These are phyloP conservation scores for Catharus minimus DNA, from an alignment of 2,113 vertebrate genomes.

Conservation along the genomic window DNA sequence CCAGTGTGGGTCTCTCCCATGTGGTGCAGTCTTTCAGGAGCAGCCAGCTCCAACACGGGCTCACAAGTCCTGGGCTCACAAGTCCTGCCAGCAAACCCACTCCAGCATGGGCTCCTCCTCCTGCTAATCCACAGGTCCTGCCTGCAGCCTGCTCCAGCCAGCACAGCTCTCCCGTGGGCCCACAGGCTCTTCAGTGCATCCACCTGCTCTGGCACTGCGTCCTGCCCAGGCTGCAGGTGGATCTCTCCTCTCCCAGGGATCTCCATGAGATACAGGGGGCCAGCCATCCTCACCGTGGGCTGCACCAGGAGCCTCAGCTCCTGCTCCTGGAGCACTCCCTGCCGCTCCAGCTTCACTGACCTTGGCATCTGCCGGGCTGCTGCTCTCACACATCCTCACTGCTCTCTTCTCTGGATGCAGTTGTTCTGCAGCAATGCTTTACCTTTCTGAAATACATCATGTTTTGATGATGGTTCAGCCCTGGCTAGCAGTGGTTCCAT, in stretches of 20 bases:
- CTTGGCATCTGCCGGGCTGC: background rate
- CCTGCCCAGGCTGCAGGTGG: background rate
- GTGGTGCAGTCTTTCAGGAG: background rate
- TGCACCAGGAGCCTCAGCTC: background rate
- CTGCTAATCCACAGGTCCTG: background rate
- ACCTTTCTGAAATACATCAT: background rate
- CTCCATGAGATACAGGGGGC: background rate
- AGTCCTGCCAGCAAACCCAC: background rate
- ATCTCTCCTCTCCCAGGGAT: background rate
- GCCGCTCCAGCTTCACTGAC: background rate
- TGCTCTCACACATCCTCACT: background rate
- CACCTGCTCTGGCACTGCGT: background rate
- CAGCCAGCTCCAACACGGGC: rapidly evolving
- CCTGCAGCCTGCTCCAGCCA: background rate
- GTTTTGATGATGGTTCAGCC: rapidly evolving
- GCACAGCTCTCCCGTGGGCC: background rate
- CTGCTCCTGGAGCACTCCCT: background rate
- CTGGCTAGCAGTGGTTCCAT: background rate
- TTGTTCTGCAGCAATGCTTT: background rate
- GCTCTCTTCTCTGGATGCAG: background rate
- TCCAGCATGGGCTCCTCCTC: background rate
- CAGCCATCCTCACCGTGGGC: rapidly evolving
- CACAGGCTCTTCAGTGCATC: background rate
- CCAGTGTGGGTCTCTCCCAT: too few species aligned
- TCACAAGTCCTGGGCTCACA: background rate